phyloP scores from a whole-genome alignment of 2,797 vertebrate genomes.

The Tachyglossus aculeatus region DNA sequence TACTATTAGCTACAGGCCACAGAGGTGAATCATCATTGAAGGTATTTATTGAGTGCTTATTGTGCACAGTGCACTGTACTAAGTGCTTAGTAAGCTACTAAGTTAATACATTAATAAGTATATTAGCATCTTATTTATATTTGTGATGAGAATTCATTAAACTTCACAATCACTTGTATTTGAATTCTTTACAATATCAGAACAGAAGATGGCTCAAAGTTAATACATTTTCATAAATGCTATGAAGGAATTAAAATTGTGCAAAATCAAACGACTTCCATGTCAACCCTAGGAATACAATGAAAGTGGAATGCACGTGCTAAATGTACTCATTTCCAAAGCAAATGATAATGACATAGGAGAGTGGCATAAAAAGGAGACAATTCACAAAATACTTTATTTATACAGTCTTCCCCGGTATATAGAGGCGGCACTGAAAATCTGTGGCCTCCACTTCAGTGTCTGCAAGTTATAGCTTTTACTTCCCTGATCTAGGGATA shows the following conservation, averaged over 20 bases:
- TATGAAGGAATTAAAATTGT: constrained; percentile 9
- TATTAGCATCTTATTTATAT: constrained; percentile 7
- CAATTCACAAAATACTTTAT: background rate
- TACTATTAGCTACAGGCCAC: no score
- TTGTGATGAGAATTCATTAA: background rate
- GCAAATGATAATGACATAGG: background rate
- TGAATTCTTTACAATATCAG: background rate
- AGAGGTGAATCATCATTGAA: no score
- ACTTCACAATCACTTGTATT: constrained; percentile 27
- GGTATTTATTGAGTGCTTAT: no score
- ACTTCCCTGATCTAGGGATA: background rate
- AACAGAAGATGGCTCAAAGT: background rate
- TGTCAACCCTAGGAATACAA: background rate
- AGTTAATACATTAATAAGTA: background rate
- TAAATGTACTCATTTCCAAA: background rate
- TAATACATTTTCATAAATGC: constrained; percentile 1
- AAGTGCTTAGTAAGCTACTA: background rate
- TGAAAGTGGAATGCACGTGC: constrained; percentile 10
- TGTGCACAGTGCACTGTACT: background rate
- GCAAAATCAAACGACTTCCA: constrained; percentile 32
- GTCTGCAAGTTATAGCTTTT: background rate
- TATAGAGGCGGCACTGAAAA: background rate
- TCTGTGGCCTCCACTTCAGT: background rate
- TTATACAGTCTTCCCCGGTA: background rate
- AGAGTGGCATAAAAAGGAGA: background rate